phyloP scores from a whole-genome alignment of 2,797 vertebrate genomes.

The Hippocampus kuda region DNA sequence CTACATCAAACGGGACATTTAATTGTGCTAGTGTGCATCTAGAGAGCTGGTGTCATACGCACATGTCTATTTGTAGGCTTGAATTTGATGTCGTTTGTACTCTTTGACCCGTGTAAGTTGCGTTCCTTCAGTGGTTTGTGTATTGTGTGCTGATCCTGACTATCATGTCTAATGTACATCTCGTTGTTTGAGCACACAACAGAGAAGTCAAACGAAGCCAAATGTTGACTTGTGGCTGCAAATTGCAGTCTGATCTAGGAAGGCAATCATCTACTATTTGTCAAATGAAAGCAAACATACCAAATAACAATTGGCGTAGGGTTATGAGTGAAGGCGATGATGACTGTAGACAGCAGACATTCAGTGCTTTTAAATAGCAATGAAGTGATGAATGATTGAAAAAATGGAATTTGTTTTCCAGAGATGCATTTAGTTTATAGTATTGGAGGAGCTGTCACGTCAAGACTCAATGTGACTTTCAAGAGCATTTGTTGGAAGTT shows the following conservation, averaged over 20 bases:
- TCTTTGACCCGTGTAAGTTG: slow-evolving; percentile 11
- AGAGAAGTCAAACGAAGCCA: neutral
- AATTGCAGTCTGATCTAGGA: neutral
- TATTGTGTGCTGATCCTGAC: neutral
- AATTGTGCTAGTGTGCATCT: slow-evolving; percentile 40
- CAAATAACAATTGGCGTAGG: neutral
- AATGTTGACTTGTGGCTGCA: neutral
- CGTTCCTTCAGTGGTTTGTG: slow-evolving; percentile 7
- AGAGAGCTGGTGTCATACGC: neutral
- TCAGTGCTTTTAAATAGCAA: no score
- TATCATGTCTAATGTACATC: neutral
- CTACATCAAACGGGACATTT: slow-evolving; percentile 60
- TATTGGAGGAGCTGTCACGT: no score
- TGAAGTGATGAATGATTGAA: neutral
- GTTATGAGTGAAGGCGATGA: neutral
- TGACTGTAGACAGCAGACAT: neutral
- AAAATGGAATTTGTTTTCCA: no score
- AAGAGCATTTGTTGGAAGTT: no score
- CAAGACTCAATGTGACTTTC: no score
- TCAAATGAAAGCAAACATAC: neutral
- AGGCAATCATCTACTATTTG: neutral
- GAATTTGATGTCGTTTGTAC: slow-evolving; percentile 9
- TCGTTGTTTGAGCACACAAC: neutral
- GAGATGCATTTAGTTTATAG: no score
- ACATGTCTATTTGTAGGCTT: slow-evolving; percentile 12